phyloP scores from a whole-genome alignment of 2,888 invertebrate genomes.

The Tillus elongatus region DNA sequence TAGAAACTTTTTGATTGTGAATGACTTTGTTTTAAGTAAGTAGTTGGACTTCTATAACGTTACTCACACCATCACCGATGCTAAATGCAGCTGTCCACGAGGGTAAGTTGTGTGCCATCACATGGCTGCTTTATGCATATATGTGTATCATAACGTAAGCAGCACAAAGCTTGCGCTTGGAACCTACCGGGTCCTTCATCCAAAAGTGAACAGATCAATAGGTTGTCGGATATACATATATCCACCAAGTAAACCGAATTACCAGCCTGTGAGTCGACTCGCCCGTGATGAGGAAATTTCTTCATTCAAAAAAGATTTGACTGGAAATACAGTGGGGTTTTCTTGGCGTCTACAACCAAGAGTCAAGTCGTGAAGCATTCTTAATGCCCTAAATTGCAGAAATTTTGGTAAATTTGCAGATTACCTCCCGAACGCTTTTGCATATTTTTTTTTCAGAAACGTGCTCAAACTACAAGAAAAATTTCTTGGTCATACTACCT shows the following conservation, averaged over 20 bases:
- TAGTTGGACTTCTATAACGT: too few relatives aligned
- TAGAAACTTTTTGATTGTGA: too few relatives aligned
- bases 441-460: too few relatives aligned
- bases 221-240: constrained; percentile 3
- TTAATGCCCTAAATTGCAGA: constrained; percentile 6
- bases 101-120: too few relatives aligned
- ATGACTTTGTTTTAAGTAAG: too few relatives aligned
- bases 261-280: constrained; percentile 4
- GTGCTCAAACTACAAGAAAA: not conserved
- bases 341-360: constrained; percentile 5
- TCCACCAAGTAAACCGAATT: constrained; percentile 1
- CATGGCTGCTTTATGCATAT: constrained; percentile 9
- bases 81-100: too few relatives aligned
- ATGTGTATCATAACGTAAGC: too few relatives aligned
- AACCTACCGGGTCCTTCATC: not conserved
- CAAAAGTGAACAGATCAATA: constrained; percentile 5
- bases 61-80: too few relatives aligned
- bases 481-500: constrained; percentile 9
- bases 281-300: constrained; percentile 6
- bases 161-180: too few relatives aligned
- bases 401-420: too few relatives aligned
- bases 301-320: not conserved
- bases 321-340: constrained; percentile 3
- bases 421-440: too few relatives aligned
- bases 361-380: constrained; percentile 3